A percentile compares a stretch with the other conserved stretches of the same genome.
Conservation (phyloP, 2,113 vertebrate species). For the Dissostichus mawsoni region DNA sequence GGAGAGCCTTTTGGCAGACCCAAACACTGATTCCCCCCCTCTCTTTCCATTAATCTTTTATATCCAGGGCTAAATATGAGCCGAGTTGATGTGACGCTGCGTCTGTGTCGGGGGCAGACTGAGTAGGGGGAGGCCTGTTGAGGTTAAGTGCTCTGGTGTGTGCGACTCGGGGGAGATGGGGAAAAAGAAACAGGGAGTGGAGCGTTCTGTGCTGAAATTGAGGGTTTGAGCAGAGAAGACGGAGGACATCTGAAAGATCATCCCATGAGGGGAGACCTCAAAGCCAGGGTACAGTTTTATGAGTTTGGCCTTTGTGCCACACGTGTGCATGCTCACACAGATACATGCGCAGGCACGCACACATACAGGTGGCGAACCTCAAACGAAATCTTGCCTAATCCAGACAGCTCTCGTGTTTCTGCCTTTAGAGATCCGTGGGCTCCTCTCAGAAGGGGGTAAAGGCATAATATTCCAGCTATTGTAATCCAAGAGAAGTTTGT, state of each 20-base stretch:
- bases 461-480: slow-evolving; percentile 25
- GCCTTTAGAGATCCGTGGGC: slow-evolving; percentile 43
- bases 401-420: slow-evolving; percentile 59
- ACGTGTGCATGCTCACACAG: slow-evolving; percentile 36
- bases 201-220: slow-evolving; percentile 42
- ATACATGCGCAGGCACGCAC: slow-evolving; percentile 13
- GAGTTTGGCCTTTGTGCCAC: slow-evolving; percentile 62
- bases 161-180: slow-evolving; percentile 65
- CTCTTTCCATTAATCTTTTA: slow-evolving; percentile 80
- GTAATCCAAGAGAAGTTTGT: slow-evolving; percentile 56
- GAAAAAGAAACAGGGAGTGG: slow-evolving; percentile 37
- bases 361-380: slow-evolving; percentile 60
- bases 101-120: slow-evolving; percentile 68
- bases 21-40: slow-evolving; percentile 31
- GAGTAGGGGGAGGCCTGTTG: slow-evolving; percentile 61
- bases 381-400: slow-evolving; percentile 62
- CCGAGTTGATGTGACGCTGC: slow-evolving; percentile 75
- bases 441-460: slow-evolving; percentile 31
- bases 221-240: slow-evolving; percentile 37
- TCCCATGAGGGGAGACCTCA: slow-evolving; percentile 67
- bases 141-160: slow-evolving; percentile 84
- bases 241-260: slow-evolving; percentile 53
- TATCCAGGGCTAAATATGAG: slow-evolving; percentile 78
- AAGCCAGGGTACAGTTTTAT: slow-evolving; percentile 64
- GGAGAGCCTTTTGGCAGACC: slow-evolving; percentile 58